Evolutionary conservation across 2,888 invertebrate genomes (phyloP), one percentile per base, ranked within the genome.

Genomic region (Drosophila picticornis): DNA sequence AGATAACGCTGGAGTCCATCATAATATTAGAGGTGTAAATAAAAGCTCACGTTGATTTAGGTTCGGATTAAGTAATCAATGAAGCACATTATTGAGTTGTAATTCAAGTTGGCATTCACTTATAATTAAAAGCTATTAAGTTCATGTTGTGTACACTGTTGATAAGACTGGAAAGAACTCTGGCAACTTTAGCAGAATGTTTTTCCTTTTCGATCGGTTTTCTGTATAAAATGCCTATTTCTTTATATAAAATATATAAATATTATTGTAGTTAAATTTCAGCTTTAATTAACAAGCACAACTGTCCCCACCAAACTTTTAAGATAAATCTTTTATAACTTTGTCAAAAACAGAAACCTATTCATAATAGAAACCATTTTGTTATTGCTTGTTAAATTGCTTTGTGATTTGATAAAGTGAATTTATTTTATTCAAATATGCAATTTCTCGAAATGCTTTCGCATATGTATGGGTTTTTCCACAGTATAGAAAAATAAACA

Each of bases 1-100:
- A 58, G 70, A 77, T 83, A 53, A 29, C 19, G 27, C 22, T 9
- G 6, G 3, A 43, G 29, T 48, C 29, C 10, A 29, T 51, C n/a
- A 22, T 27, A 5, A 4, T n/a, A 22, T 56, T 32, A 2, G 43
- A 52, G 31, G 51, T 69, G 56, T 25, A 50, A 66, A 68, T 57
- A 43, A 4, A n/a, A n/a, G 34, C 43, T 22, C 22, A 2, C 16
- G 19, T 16, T 29, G 34, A 27, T 29, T 31, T n/a, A 27, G 22
- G 31, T 19, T 56, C 13, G 38, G n/a, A 32, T 67, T 50, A n/a
- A 38, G 29, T 7, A 22, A 68, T 67, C 48, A 48, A 34, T 38
- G 19, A 31, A 3, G 31, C 13, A 43, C 29, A 31, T 2, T 31
- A 22, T 43, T 16, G 16, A 40, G 22, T 38, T 56, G 27, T 56